These are phyloP conservation scores for Atlantisia rogersi DNA, from an alignment of 2,113 vertebrate species.

Conservation along the genomic window DNA sequence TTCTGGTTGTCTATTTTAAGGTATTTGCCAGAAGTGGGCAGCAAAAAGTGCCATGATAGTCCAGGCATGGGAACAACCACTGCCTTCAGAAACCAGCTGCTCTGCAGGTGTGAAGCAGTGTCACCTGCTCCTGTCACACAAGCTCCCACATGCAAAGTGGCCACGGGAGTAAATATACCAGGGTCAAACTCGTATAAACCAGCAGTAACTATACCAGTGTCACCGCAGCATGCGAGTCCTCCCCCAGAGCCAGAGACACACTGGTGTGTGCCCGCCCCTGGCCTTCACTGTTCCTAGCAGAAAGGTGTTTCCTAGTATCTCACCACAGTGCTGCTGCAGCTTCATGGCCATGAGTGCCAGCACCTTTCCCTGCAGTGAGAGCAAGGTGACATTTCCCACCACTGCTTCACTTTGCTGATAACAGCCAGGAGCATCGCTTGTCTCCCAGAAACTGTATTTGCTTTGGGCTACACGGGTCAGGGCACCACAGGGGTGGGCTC, in stretches of 20 bases:
- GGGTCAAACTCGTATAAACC: no score
- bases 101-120: not conserved
- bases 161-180: not conserved
- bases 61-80: not conserved
- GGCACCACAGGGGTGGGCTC: not conserved
- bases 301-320: not conserved
- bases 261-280: not conserved
- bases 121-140: not conserved
- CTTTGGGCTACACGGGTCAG: not conserved
- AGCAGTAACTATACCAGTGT: not conserved
- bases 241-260: not conserved
- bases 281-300: not conserved
- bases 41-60: not conserved
- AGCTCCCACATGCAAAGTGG: not conserved
- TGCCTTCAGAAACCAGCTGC: not conserved
- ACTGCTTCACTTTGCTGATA: not conserved
- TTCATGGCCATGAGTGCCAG: fast-evolving
- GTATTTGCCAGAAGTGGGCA: not conserved
- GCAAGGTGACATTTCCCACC: not conserved
- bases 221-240: not conserved
- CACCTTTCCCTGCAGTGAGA: not conserved
- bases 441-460: not conserved
- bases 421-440: not conserved
- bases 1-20: not conserved
- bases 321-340: not conserved